Evolutionary conservation across 2,888 invertebrate species (phyloP).

Genomic region (Limnephilus rhombicus): DNA sequence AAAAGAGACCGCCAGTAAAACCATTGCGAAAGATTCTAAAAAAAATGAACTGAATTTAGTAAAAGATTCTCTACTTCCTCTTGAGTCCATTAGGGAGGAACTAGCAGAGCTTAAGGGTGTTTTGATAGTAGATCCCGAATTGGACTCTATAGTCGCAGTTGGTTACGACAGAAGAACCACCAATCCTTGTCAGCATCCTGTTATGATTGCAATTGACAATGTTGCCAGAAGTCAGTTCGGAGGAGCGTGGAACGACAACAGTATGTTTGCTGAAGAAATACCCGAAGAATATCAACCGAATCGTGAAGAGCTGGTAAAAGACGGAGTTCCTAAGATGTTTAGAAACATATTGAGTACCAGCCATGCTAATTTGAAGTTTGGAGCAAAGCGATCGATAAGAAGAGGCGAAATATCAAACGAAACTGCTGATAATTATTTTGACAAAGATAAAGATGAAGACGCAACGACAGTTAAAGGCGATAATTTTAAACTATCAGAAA

Average conservation of each 20-base stretch:
- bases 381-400: constrained; percentile 72
- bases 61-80: neutral
- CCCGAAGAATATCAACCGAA: constrained; percentile 58
- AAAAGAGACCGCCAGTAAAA: neutral
- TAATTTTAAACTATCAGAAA: neutral
- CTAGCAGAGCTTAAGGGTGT: constrained; percentile 55
- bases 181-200: constrained; percentile 89
- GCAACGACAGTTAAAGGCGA: neutral
- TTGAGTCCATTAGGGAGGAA: constrained; percentile 52
- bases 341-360: constrained; percentile 71
- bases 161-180: constrained; percentile 78
- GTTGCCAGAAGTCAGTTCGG: constrained; percentile 91
- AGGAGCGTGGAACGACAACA: constrained; percentile 80
- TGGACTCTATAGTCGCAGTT: constrained; percentile 82
- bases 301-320: constrained; percentile 66
- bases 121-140: constrained; percentile 86
- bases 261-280: constrained; percentile 53
- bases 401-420: constrained; percentile 68
- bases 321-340: constrained; percentile 74
- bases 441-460: neutral
- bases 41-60: constrained; percentile 37
- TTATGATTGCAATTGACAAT: constrained; percentile 91
- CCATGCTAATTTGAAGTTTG: constrained; percentile 73
- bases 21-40: constrained; percentile 69
- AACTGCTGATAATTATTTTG: neutral